phyloP scores from a whole-genome alignment of 2,113 vertebrate genomes.

The Suncus etruscus region DNA sequence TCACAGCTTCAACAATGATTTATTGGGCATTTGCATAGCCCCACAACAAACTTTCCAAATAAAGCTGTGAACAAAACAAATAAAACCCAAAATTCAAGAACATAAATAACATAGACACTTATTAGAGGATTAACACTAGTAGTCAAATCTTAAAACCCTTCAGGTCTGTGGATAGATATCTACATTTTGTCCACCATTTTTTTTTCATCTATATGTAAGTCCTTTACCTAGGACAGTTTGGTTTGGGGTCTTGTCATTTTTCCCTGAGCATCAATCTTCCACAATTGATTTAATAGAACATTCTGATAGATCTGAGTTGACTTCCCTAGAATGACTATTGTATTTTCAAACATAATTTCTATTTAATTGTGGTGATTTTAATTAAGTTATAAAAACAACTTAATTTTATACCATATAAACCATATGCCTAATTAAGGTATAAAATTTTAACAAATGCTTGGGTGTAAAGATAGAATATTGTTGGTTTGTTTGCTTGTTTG shows the following conservation, averaged over 20 bases:
- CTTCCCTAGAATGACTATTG: constrained; percentile 16
- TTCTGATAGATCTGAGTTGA: constrained; percentile 9
- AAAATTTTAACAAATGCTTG: too few species aligned
- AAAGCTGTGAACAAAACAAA: not conserved
- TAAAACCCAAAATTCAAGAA: not conserved
- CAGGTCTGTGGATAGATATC: not conserved
- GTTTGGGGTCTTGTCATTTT: too few species aligned
- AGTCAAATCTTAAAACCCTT: constrained; percentile 18
- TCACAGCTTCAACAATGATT: not conserved
- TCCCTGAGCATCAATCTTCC: not conserved
- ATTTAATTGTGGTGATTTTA: not conserved
- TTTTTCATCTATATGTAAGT: not conserved
- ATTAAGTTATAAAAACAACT: constrained; percentile 31
- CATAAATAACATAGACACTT: not conserved
- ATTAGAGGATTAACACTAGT: not conserved
- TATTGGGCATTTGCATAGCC: not conserved
- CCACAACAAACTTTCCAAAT: not conserved
- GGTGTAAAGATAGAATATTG: too few species aligned
- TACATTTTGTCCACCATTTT: not conserved
- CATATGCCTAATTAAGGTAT: too few species aligned
- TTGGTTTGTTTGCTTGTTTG: too few species aligned
- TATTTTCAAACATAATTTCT: constrained; percentile 28
- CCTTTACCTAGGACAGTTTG: not conserved
- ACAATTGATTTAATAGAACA: constrained; percentile 22
- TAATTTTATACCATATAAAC: too few species aligned